Evolutionary conservation across 2,888 invertebrate species (phyloP).

Genomic region (Drosophila longiperda): DNA sequence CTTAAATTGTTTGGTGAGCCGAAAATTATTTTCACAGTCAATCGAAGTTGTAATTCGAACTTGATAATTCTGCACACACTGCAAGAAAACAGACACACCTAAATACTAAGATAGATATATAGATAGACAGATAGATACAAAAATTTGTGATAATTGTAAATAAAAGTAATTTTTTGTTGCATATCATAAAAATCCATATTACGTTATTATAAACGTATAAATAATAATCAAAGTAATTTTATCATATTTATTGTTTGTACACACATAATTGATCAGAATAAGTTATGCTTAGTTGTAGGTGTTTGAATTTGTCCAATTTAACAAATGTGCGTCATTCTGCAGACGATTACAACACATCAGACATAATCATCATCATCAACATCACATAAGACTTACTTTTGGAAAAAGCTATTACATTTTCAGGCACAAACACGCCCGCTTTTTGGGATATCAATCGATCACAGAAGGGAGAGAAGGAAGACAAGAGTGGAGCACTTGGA

Average conservation of each 20-base stretch:
- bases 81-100: background rate
- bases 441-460: background rate
- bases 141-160: background rate
- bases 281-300: background rate
- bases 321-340: background rate
- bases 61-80: background rate
- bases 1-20: background rate
- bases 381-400: background rate
- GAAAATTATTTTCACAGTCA: background rate
- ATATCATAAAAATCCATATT: background rate
- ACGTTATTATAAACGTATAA: background rate
- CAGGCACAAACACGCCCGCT: background rate
- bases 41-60: background rate
- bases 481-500: background rate
- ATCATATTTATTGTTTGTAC: background rate
- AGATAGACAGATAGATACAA: background rate
- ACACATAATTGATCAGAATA: background rate
- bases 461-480: background rate
- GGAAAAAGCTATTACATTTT: background rate
- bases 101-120: background rate
- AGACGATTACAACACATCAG: background rate
- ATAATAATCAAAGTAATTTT: background rate
- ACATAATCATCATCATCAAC: background rate
- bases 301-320: background rate
- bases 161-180: background rate